A percentile compares a stretch with the other conserved stretches of the same genome.
phyloP scores from a whole-genome alignment of 2,888 invertebrate species.

The Aleiodes alternator region DNA sequence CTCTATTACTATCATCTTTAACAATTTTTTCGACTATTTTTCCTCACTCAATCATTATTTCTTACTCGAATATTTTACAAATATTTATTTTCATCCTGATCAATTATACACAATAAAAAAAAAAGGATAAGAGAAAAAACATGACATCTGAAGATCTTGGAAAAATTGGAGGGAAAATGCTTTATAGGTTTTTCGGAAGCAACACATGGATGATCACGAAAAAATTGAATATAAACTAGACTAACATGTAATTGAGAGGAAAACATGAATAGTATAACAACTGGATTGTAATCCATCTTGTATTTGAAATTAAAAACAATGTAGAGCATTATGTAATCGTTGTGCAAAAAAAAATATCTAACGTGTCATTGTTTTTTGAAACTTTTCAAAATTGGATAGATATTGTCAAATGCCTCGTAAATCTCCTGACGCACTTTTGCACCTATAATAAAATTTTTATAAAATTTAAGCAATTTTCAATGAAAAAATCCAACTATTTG shows the following conservation, averaged over 20 bases:
- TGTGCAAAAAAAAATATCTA: neutral
- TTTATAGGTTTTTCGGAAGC: too few species aligned
- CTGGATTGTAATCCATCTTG: neutral
- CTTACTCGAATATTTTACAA: neutral
- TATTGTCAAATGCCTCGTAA: constrained; percentile 95
- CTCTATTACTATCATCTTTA: too few species aligned
- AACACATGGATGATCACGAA: too few species aligned
- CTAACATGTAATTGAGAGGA: too few species aligned
- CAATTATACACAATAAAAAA: too few species aligned
- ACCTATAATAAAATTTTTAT: constrained; percentile 76
- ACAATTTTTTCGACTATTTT: too few species aligned
- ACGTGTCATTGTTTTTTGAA: constrained; percentile 86
- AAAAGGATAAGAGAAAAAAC: too few species aligned
- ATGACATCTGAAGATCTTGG: too few species aligned
- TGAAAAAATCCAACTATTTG: neutral
- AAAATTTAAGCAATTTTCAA: neutral
- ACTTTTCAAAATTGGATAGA: constrained; percentile 96
- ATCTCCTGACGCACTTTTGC: constrained; percentile 96
- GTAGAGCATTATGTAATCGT: neutral
- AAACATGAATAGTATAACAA: too few species aligned
- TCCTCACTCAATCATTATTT: too few species aligned
- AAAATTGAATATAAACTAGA: too few species aligned
- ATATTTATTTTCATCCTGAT: neutral
- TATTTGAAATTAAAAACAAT: constrained; percentile 12
- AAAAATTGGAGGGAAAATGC: neutral